A percentile compares a stretch with the other conserved stretches of the same genome.
Conservation (phyloP, 2,888 invertebrate genomes). For the Drosophila tanythrix region DNA sequence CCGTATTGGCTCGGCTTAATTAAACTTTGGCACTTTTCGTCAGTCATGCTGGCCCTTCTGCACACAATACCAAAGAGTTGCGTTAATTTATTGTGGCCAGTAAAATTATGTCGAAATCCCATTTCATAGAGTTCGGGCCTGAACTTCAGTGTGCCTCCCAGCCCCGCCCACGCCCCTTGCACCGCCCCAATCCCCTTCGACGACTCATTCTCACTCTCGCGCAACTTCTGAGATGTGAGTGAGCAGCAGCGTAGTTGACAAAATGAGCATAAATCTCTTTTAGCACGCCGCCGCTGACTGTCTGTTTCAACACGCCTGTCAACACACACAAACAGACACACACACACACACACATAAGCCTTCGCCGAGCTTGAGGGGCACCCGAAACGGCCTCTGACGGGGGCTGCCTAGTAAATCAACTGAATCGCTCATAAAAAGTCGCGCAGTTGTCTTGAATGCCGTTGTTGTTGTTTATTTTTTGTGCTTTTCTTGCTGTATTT, state of each 20-base stretch:
- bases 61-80: conserved; percentile 30
- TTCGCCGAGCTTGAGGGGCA: conserved; percentile 36
- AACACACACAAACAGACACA: conserved; percentile 56
- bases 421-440: conserved; percentile 77
- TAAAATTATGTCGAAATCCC: conserved; percentile 70
- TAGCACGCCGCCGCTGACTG: conserved; percentile 77
- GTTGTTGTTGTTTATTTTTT: conserved; percentile 25
- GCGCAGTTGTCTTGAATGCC: conserved; percentile 60
- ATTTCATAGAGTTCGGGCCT: conserved; percentile 51
- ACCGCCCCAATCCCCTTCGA: neutral
- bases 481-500: conserved; percentile 45
- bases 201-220: neutral
- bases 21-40: conserved; percentile 77
- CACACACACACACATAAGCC: conserved; percentile 13
- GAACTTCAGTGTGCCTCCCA: conserved; percentile 15
- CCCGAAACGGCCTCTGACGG: conserved; percentile 60
- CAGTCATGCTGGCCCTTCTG: conserved; percentile 36
- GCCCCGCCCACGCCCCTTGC: neutral
- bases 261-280: conserved; percentile 80
- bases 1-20: conserved; percentile 59
- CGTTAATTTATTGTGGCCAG: conserved; percentile 62
- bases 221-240: conserved; percentile 32
- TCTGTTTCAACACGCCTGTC: conserved; percentile 80
- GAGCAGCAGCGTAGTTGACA: conserved; percentile 70
- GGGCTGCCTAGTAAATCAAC: conserved; percentile 76